Evolutionary conservation across 2,113 vertebrate species (phyloP), one percentile per base, ranked within the genome.

Genomic region (Microtus montanus): DNA sequence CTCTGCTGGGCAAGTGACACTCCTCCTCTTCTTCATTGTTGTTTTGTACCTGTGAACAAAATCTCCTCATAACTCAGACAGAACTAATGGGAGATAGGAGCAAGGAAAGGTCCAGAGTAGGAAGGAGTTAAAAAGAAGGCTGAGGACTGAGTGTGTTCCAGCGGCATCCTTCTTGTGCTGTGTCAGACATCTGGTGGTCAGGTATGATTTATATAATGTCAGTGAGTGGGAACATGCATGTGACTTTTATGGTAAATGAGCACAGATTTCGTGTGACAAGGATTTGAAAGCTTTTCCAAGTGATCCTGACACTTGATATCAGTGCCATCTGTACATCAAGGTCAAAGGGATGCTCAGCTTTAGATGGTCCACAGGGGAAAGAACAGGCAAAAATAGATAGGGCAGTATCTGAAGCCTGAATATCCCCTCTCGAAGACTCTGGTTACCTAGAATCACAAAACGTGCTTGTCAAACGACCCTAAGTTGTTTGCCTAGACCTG

Each of bases 1-100:
- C 7, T 85, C 44, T 71, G 20, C 61, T 66, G 41, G 86, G 26
- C 77, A 28, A 78, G 47, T 5, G 2, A 17, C 15, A 90, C 17
- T 83, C 8, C 30, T 94, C 78, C 19, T 95, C 87, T 9, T 97
- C 74, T 44, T 95, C 87, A 52, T 11, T 93, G 38, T 80, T 89
- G 75, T 52, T 95, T 87, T 94, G 75, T 19, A 94, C 28, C 96
- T 97, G 61, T 85, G 94, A 91, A 71, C 85, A 90, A 92, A 77
- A 94, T 74, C 71, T 58, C 84, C 38, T 35, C 11, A 70, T 71
- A 95, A 47, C 30, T 64, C 17, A 78, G 33, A 79, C 22, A 90
- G 74, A 54, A 9, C 3, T 10, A 52, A 17, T 22, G 49, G 19
- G 49, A 35, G 4, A 49, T 4, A 5, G 14, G 15, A 24, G 13